Evolutionary conservation across 2,888 invertebrate species (phyloP).

Genomic region (Chaetogeoica ovagalla): DNA sequence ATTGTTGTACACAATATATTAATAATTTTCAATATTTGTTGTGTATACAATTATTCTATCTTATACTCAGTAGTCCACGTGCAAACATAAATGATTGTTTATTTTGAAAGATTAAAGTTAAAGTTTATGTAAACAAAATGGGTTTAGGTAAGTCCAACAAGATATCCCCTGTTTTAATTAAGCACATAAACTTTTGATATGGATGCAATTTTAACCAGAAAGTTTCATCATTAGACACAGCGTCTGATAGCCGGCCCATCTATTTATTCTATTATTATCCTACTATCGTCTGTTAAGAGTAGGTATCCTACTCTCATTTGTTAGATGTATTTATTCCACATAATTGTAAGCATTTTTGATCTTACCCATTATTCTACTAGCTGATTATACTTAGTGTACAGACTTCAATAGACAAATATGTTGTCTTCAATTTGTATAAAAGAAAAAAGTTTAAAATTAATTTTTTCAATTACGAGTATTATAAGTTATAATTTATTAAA

Average conservation of each 20-base stretch:
- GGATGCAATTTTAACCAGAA: constrained; percentile 3
- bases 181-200: constrained; percentile 14
- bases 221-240: constrained; percentile 4
- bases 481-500: no score
- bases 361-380: not conserved
- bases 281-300: not conserved
- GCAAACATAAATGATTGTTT: constrained; percentile 17
- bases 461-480: no score
- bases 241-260: not conserved
- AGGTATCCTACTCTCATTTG: no score
- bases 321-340: not conserved
- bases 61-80: not conserved
- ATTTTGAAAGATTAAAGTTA: constrained; percentile 21
- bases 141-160: constrained; percentile 5
- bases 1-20: no score
- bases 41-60: no score
- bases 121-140: constrained; percentile 13
- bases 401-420: not conserved
- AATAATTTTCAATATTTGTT: no score
- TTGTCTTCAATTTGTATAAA: no score
- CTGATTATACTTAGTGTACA: not conserved
- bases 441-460: no score
- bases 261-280: not conserved
- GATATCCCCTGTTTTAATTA: constrained; percentile 34
- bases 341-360: not conserved